Base-by-base conservation (phyloP, 2,797 vertebrate genomes). In the Tragelaphus eurycerus region DNA sequence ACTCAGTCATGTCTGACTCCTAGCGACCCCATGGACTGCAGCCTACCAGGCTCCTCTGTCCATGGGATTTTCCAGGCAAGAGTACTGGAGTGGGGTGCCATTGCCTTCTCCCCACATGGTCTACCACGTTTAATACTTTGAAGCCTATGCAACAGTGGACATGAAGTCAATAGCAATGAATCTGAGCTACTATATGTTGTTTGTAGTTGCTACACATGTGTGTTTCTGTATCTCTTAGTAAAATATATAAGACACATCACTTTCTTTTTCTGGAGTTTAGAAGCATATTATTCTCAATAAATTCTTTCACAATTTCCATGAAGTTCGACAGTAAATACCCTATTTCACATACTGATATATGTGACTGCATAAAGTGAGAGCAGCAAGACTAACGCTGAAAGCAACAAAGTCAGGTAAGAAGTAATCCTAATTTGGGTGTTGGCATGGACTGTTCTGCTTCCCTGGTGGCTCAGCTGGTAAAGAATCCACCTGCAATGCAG, bases 261-360 rank as follows among this genome's bases (percentile, higher is more conserved):
- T 55, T 91, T 57, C 9, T 67, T 85, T 83, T 95, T 88, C 52
- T 90, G 43, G 17, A 67, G n/a, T 81, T 86, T 46, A 82, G 27
- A 93, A 83, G 62, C 86, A 12, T 57, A 19, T 78, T 90, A 55
- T 86, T 93, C 54, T 95, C 57, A 71, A 74, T 38, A 95, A 93
- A 84, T 54, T 29, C 5, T 89, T n/a, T 89, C 2, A 34, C 25
- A 1, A 76, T 59, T 50, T 87, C 43, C 38, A 81, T n/a, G n/a
- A 79, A 79, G 12, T 34, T 79, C 21, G 8, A 11, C 1, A 25
- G 38, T 55, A 79, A 74, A 64, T n/a, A 60, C 86, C 12, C 29
- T 0, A 74, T 10, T 79, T 27, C 11, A 38, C 55, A 71, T 6
- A 38, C 13, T 38, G 6, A 59, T 34, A 79, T 1, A 27, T 3